A percentile compares a stretch with the other conserved stretches of the same genome.
Evolutionary conservation across 1,140 invertebrate species (phyloP).

Genomic region (Bombus waltoni): DNA sequence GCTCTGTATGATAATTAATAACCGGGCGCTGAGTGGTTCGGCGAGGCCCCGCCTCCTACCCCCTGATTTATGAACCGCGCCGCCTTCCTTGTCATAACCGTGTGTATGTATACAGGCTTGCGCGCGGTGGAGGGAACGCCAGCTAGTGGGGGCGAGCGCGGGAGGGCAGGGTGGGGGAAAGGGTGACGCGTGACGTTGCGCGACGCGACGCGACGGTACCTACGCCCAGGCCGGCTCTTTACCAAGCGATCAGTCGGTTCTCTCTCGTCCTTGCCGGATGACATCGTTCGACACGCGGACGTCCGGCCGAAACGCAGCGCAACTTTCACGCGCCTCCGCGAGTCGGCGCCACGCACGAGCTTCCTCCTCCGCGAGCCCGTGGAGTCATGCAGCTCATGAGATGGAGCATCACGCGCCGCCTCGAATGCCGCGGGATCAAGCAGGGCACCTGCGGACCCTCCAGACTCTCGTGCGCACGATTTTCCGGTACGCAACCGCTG

Average conservation of each 20-base stretch:
- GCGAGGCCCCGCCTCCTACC: constrained; percentile 73
- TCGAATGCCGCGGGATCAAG: constrained; percentile 70
- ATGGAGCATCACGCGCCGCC: constrained; percentile 79
- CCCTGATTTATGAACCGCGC: constrained; percentile 82
- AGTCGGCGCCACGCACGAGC: constrained; percentile 37
- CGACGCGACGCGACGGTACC: constrained; percentile 56
- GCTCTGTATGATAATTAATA: constrained; percentile 82
- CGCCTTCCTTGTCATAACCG: constrained; percentile 82
- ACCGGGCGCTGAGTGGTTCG: constrained; percentile 80
- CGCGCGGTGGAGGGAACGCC: constrained; percentile 29
- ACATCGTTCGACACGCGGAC: constrained; percentile 47
- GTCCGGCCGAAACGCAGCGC: constrained; percentile 31
- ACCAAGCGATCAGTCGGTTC: constrained; percentile 76
- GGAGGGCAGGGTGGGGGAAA: constrained; percentile 45
- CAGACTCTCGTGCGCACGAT: constrained; percentile 58
- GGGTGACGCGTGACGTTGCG: constrained; percentile 60
- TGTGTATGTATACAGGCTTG: constrained; percentile 28
- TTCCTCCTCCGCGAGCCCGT: not conserved
- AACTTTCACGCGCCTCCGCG: constrained; percentile 28
- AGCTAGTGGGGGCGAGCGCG: constrained; percentile 19
- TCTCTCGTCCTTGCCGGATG: constrained; percentile 74
- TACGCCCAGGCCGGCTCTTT: constrained; percentile 64
- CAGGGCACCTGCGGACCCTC: constrained; percentile 65
- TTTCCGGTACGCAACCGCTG: constrained; percentile 68
- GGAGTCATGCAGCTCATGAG: constrained; percentile 78